Base-by-base conservation (phyloP, 2,113 vertebrate species). In the Salminus brasiliensis region DNA sequence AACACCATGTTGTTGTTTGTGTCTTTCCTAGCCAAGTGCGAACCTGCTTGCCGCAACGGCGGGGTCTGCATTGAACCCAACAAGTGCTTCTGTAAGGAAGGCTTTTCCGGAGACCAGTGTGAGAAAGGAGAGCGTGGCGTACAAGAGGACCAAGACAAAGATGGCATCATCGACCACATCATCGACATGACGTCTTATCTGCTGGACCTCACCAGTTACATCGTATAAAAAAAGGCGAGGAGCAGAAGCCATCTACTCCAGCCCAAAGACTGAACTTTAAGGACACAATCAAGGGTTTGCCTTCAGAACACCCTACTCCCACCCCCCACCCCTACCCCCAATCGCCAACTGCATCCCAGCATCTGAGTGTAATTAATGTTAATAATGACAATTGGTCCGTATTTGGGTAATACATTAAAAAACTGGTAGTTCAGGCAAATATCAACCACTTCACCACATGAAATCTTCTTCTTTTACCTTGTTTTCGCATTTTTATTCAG, bases 181-280 rank as follows among this genome's bases (percentile, higher is more conserved):
- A 96, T 99, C 83, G 96, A 97, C 91, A 96, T 99, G 96, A 98
- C 97, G 79, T 97, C 97, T 77, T 99, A 98, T 88, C 93, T 99
- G 93, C 94, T 99, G 87, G 96, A 98, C 88, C 95, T 99, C 88
- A 99, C 96, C 89, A 97, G 95, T 92, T 98, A 98, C 70, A 97
- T 99, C 85, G 96, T 98, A 96, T 99, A 98, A 93, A 93, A 84
- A n/a, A n/a, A 85, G 80, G 71, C 69, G 78, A 1, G 85, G 74
- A 43, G 72, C 76, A 79, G 84, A 82, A 73, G 67, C 62, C 69
- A 29, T 78, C 69, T 84, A 82, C 83, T 83, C 80, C 25, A 69
- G 80, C 87, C 62, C 16, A 69, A 74, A 77, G 63, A 70, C 75
- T 53, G 53, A 62, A 81, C 9, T 41, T 69, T 74, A 55, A 45